Percentiles rank a stretch among this genome's conserved stretches.
phyloP scores from a whole-genome alignment of 2,113 vertebrate species.

The Galbula dea region DNA sequence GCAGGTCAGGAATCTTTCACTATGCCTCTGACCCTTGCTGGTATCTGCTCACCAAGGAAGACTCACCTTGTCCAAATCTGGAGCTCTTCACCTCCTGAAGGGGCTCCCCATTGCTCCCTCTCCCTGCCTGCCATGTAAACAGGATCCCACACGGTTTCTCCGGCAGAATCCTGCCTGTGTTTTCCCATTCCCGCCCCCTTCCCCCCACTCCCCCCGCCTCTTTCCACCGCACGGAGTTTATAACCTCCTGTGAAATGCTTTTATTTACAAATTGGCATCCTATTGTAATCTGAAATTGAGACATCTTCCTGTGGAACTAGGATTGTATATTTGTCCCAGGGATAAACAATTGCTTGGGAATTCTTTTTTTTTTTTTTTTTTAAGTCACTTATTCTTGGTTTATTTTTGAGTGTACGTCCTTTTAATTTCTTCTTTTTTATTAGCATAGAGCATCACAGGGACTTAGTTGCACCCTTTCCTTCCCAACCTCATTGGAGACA shows the following conservation, averaged over 20 bases:
- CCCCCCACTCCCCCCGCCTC: neutral
- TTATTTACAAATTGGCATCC: conserved; percentile 61
- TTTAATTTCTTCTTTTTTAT: neutral
- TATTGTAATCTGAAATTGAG: conserved; percentile 61
- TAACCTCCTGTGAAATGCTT: conserved; percentile 50
- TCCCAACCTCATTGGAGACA: neutral
- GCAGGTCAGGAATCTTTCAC: conserved; percentile 36
- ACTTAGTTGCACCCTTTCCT: neutral
- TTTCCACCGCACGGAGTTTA: neutral
- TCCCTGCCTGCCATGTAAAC: neutral
- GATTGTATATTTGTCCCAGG: conserved; percentile 47
- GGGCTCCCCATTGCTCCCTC: neutral
- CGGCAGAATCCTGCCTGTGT: neutral
- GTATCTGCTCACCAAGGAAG: neutral
- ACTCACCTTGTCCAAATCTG: conserved; percentile 19
- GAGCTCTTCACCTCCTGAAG: neutral
- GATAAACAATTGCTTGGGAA: conserved; percentile 57
- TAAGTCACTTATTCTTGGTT: neutral
- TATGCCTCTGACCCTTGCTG: conserved; percentile 48
- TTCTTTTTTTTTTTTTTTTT: neutral
- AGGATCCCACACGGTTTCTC: neutral
- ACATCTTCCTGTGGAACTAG: conserved; percentile 48
- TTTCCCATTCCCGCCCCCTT: neutral
- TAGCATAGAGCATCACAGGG: neutral
- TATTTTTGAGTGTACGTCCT: neutral